phyloP scores from a whole-genome alignment of 53 echinoderm and acorn worm genomes.

The Mesocentrotus franciscanus region DNA sequence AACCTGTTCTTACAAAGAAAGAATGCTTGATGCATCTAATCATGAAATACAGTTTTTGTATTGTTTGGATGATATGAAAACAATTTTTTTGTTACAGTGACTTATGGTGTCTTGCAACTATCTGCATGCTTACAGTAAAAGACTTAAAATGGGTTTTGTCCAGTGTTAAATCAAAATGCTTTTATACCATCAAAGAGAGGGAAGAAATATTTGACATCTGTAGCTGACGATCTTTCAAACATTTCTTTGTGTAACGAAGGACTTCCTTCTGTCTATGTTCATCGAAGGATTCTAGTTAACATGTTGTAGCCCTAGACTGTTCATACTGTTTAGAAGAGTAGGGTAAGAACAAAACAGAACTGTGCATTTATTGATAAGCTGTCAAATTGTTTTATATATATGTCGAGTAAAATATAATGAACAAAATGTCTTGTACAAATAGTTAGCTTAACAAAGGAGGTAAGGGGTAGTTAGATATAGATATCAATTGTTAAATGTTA shows the following conservation, averaged over 20 bases:
- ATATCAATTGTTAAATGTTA: slow-evolving; percentile 23
- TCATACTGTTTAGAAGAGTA: slow-evolving; percentile 11
- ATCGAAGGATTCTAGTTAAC: slow-evolving; percentile 3
- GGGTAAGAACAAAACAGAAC: neutral
- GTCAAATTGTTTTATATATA: slow-evolving; percentile 61
- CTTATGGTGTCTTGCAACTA: neutral
- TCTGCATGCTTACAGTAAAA: neutral
- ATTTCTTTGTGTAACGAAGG: slow-evolving; percentile 11
- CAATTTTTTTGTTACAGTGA: neutral
- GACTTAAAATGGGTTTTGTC: neutral
- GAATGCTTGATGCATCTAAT: neutral
- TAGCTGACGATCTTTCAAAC: slow-evolving; percentile 53
- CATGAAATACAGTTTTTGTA: neutral
- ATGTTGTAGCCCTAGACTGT: slow-evolving; percentile 18
- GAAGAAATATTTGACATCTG: neutral
- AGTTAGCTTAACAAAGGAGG: slow-evolving; percentile 5
- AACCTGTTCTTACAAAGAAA: slow-evolving; percentile 4
- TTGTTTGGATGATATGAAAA: neutral
- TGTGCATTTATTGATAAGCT: slow-evolving; percentile 51
- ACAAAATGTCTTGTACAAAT: slow-evolving; percentile 46
- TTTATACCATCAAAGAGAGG: slow-evolving; percentile 13
- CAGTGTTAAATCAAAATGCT: neutral
- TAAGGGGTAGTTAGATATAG: slow-evolving; percentile 11
- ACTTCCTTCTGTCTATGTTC: neutral
- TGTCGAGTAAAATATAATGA: slow-evolving; percentile 45